These are phyloP conservation scores for Stictonetta naevosa DNA, from an alignment of 2,113 vertebrate genomes.

Conservation along the genomic window DNA sequence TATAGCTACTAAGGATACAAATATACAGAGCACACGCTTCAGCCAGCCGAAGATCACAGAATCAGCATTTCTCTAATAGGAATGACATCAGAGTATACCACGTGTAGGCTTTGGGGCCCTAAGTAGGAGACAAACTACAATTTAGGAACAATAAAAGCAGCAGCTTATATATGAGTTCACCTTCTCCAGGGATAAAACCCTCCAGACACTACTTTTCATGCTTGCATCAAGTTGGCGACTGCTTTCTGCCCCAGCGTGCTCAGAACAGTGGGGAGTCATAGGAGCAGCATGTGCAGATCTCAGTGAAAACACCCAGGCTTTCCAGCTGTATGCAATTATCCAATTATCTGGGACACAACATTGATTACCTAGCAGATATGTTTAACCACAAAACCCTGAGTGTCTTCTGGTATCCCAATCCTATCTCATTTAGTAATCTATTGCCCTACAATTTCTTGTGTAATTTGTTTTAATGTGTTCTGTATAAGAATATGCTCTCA, in stretches of 20 bases:
- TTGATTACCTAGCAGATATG: background rate
- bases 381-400: background rate
- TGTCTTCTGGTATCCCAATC: background rate
- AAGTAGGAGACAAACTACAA: background rate
- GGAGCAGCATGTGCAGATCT: background rate
- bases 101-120: background rate
- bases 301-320: background rate
- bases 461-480: background rate
- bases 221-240: background rate
- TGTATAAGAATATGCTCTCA: background rate
- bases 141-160: background rate
- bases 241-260: background rate
- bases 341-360: background rate
- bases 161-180: background rate
- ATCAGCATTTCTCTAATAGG: background rate
- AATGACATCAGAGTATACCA: constrained; percentile 13
- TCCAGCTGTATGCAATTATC: background rate
- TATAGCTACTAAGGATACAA: background rate
- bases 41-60: constrained; percentile 9
- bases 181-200: background rate
- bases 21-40: background rate
- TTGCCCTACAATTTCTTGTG: background rate
- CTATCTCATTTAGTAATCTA: background rate
- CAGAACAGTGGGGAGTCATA: background rate
- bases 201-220: background rate